A percentile compares a stretch with the other conserved stretches of the same genome.
Evolutionary conservation across 2,797 vertebrate species (phyloP).

Genomic region (Limnodromus scolopaceus): DNA sequence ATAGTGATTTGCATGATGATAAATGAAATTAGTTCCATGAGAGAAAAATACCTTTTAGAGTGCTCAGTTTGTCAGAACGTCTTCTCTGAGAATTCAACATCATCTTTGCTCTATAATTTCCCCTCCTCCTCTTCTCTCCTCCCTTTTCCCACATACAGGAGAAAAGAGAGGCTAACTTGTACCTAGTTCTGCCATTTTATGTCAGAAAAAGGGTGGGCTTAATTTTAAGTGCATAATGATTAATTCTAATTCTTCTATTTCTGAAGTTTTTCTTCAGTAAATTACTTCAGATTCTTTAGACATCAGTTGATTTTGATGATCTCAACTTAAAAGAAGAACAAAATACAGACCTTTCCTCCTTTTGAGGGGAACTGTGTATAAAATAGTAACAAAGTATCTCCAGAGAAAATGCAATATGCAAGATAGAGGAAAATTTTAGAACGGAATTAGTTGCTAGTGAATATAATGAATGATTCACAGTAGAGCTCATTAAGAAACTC

Average conservation of each 20-base stretch:
- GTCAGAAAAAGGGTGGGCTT: background rate
- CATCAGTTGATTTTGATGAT: background rate
- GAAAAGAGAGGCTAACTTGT: background rate
- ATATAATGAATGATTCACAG: background rate
- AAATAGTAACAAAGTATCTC: background rate
- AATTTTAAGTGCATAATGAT: background rate
- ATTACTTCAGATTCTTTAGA: background rate
- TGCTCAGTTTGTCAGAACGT: background rate
- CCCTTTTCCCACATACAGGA: background rate
- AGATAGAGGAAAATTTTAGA: background rate
- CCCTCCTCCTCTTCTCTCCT: background rate
- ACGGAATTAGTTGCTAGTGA: background rate
- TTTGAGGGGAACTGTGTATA: background rate
- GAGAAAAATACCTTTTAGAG: background rate
- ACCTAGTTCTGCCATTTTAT: background rate
- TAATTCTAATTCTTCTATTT: background rate
- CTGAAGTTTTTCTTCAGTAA: background rate
- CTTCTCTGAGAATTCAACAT: background rate
- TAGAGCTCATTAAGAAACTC: background rate
- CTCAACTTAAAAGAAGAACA: background rate
- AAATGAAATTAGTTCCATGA: background rate
- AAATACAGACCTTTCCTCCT: background rate
- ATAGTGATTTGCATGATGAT: background rate
- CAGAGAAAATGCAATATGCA: background rate
- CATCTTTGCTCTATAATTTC: background rate